Evolutionary conservation across 2,888 invertebrate species (phyloP).

Genomic region (Rambutsinella grinnellia): DNA sequence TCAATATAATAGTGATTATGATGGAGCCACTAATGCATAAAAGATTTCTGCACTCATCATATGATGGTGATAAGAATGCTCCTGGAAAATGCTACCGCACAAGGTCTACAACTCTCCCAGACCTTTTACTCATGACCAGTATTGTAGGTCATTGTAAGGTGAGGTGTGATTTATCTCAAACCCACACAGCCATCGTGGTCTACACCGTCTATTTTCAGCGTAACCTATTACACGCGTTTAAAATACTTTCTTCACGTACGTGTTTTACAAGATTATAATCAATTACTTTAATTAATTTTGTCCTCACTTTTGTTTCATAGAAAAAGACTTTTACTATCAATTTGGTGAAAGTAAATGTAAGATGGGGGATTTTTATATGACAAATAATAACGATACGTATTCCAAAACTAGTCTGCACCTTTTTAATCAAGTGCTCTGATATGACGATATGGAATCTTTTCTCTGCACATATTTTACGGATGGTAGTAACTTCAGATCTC

Average conservation of each 20-base stretch:
- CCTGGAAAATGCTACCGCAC: slow-evolving; percentile 16
- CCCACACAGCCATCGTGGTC: too few species aligned
- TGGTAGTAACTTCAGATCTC: too few species aligned
- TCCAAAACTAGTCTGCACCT: too few species aligned
- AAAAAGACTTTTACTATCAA: slow-evolving; percentile 8
- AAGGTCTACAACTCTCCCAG: slow-evolving; percentile 6
- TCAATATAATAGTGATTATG: slow-evolving; percentile 6
- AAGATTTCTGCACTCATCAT: too few species aligned
- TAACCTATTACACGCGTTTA: background rate
- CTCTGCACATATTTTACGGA: too few species aligned
- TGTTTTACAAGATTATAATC: background rate
- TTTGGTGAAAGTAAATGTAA: too few species aligned
- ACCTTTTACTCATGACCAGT: background rate
- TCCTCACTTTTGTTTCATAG: background rate
- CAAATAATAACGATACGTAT: too few species aligned
- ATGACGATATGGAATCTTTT: background rate
- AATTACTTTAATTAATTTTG: background rate
- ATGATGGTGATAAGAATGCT: too few species aligned
- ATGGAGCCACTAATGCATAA: slow-evolving; percentile 18
- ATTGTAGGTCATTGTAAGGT: background rate
- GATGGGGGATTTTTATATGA: too few species aligned
- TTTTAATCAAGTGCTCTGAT: background rate
- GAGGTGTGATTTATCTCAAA: slow-evolving; percentile 20
- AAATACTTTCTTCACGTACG: background rate
- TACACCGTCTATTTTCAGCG: too few species aligned